Conservation (phyloP, 2,888 invertebrate species). For the Thumatha senex region DNA sequence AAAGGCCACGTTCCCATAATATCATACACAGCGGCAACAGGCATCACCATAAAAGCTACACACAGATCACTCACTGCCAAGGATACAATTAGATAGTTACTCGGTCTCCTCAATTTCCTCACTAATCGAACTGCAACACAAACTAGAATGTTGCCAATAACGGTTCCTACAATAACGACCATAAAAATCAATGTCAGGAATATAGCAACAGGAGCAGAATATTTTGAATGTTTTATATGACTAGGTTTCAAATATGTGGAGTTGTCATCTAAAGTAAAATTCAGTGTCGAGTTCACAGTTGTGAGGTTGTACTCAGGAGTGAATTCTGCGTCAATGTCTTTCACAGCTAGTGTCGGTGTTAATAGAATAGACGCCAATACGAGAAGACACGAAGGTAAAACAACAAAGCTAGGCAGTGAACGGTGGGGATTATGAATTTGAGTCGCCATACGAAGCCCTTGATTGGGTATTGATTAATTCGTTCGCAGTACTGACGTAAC, state of each 20-base stretch:
- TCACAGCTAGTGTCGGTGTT: conserved; percentile 57
- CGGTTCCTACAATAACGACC: conserved; percentile 90
- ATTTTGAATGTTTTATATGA: conserved; percentile 72
- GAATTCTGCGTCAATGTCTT: conserved; percentile 50
- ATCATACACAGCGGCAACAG: conserved; percentile 97
- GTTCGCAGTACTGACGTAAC: conserved; percentile 64
- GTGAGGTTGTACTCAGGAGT: conserved; percentile 53
- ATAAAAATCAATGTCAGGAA: conserved; percentile 89
- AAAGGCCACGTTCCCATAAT: conserved; percentile 97
- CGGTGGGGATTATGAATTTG: conserved; percentile 68
- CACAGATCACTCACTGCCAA: conserved; percentile 98
- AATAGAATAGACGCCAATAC: conserved; percentile 68
- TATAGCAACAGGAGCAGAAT: conserved; percentile 81
- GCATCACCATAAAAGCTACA: conserved; percentile 98
- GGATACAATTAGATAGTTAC: conserved; percentile 96
- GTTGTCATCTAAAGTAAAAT: conserved; percentile 67
- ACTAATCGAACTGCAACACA: conserved; percentile 98
- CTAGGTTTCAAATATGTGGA: conserved; percentile 40
- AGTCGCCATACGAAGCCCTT: conserved; percentile 82
- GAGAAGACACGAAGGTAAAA: conserved; percentile 81
- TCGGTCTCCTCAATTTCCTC: conserved; percentile 93
- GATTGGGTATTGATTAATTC: conserved; percentile 65
- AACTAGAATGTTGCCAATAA: conserved; percentile 95
- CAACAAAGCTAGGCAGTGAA: conserved; percentile 82
- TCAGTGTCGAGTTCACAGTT: conserved; percentile 58